phyloP scores from a whole-genome alignment of 2,888 invertebrate genomes.

The Drosophila neonasuta region DNA sequence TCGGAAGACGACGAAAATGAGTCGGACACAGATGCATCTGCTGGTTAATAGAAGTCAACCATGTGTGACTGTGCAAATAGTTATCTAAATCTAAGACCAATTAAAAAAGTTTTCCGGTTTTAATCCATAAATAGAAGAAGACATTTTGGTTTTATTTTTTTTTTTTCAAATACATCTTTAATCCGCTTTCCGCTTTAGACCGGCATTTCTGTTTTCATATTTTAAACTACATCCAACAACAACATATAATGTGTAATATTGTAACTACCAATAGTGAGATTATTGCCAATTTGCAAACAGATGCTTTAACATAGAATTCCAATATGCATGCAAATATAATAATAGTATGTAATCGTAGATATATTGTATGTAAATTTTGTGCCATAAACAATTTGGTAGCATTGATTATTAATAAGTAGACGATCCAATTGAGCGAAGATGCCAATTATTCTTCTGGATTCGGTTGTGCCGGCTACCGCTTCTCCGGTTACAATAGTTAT shows the following conservation, averaged over 20 bases:
- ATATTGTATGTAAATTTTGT: conserved; percentile 43
- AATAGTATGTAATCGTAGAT: conserved; percentile 30
- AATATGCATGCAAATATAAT: conserved; percentile 57
- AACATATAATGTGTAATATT: conserved; percentile 55
- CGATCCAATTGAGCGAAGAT: conserved; percentile 21
- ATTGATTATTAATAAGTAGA: conserved; percentile 36
- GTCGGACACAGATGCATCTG: conserved; percentile 48
- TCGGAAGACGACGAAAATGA: conserved; percentile 51
- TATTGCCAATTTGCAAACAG: conserved; percentile 49
- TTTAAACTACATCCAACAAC: conserved; percentile 67
- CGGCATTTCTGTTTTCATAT: conserved; percentile 37
- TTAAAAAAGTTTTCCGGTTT: background rate
- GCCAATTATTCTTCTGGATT: conserved; percentile 6
- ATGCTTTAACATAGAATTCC: conserved; percentile 44
- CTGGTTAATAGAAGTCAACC: conserved; percentile 21
- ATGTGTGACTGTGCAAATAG: conserved; percentile 12
- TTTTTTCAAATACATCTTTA: conserved; percentile 61
- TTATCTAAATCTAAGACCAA: conserved; percentile 20
- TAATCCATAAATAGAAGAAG: conserved; percentile 24
- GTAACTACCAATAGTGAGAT: conserved; percentile 54
- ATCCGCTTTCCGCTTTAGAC: conserved; percentile 36
- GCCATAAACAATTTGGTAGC: conserved; percentile 41
- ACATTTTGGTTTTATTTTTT: conserved; percentile 31
- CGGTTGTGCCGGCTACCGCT: background rate
- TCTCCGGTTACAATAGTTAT: conserved; percentile 27